phyloP scores from a whole-genome alignment of 2,113 vertebrate genomes.

The Neolamprologus fasciatus region DNA sequence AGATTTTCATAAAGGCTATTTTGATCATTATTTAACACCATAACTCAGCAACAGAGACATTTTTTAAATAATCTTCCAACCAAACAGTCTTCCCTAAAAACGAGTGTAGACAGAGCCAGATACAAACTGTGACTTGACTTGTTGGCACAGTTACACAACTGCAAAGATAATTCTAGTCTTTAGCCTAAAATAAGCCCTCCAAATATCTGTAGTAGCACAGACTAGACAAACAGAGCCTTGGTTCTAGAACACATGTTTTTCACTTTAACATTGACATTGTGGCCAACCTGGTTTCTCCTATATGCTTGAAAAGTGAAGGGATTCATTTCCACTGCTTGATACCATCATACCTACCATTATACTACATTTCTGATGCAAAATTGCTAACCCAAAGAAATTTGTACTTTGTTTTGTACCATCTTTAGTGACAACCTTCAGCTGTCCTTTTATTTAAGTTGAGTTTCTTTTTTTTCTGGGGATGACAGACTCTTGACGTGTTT shows the following conservation, averaged over 20 bases:
- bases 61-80: background rate
- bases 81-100: background rate
- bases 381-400: background rate
- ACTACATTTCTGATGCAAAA: background rate
- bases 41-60: background rate
- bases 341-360: background rate
- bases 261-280: background rate
- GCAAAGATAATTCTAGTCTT: background rate
- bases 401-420: background rate
- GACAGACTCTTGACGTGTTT: background rate
- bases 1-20: background rate
- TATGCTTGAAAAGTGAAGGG: background rate
- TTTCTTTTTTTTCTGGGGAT: background rate
- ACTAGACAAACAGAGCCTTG: background rate
- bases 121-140: background rate
- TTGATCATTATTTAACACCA: background rate
- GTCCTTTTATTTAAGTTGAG: background rate
- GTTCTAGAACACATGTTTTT: background rate
- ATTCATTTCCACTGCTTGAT: background rate
- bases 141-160: background rate
- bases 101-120: background rate
- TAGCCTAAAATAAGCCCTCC: background rate
- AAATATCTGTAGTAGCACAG: background rate
- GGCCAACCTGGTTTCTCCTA: background rate
- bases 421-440: background rate